phyloP scores from a whole-genome alignment of 2,888 invertebrate genomes.

The Kryphioiulus occultus region DNA sequence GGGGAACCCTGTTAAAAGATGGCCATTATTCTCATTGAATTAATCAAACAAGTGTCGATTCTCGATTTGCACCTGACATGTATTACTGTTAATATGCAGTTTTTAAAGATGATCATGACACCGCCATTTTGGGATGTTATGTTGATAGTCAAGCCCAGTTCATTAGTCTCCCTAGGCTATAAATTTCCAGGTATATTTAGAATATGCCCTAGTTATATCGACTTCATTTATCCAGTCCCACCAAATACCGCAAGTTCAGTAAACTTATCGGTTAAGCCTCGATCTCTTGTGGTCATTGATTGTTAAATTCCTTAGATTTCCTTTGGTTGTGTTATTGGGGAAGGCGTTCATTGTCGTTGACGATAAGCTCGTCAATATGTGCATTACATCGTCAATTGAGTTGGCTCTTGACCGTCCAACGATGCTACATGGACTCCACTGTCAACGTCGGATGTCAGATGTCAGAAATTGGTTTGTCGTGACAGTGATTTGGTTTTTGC shows the following conservation, averaged over 20 bases:
- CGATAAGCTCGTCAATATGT: not conserved
- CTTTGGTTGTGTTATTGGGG: not conserved
- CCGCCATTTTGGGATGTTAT: too few species aligned
- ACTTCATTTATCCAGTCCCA: too few species aligned
- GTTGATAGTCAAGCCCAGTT: too few species aligned
- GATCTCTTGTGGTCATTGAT: not conserved
- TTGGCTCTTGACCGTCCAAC: constrained; percentile 8
- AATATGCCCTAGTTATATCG: too few species aligned
- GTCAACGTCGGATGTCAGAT: constrained; percentile 28
- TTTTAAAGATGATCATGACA: too few species aligned
- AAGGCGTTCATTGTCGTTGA: not conserved
- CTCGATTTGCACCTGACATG: too few species aligned
- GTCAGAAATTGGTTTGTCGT: constrained; percentile 46
- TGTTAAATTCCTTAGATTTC: not conserved
- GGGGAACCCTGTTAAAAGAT: too few species aligned
- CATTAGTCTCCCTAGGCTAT: too few species aligned
- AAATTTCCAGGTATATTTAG: too few species aligned
- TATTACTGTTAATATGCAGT: too few species aligned
- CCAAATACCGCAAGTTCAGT: not conserved
- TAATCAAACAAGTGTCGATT: too few species aligned
- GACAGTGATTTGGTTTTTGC: constrained; percentile 42
- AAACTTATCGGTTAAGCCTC: constrained; percentile 4
- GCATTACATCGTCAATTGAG: constrained; percentile 20
- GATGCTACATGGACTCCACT: not conserved
- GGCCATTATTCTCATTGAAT: too few species aligned